Base-by-base conservation (phyloP, 2,113 vertebrate genomes). In the Polypterus senegalus region DNA sequence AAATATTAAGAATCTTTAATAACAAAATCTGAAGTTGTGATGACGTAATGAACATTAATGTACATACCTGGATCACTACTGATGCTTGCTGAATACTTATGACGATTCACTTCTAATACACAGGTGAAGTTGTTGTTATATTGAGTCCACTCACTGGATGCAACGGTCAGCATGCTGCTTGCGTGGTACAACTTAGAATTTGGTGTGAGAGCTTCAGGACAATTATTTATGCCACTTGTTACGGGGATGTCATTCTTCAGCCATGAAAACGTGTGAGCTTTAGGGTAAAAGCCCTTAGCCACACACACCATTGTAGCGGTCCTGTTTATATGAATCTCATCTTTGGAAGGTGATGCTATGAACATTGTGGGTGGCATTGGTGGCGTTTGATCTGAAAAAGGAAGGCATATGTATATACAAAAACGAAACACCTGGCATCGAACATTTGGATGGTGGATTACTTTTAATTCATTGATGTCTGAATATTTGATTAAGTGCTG, bases 271-370 rank as follows among this genome's bases (percentile, higher is more conserved):
- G 61, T 6, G 55, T 64, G 48, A 0, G 0, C 0, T 3, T 67
- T 63, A 48, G 84, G 84, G 5, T 70, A 53, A 76, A 85, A 86
- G 9, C 71, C 65, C 63, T 57, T 67, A 66, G 81, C 83, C 67
- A 76, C 58, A 69, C 85, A 87, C 70, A 70, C 56, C 47, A 75
- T 69, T 44, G 66, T 65, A 61, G 52, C 65, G 1, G 66, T 63
- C 3, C 0, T 4, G 1, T 46, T 63, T 0, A 57, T 4, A 0
- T 46, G 27, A 6, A 72, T 9, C 2, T 71, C 76, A 10, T 45
- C 63, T 4, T 52, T 6, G 48, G 61, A 6, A 45, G 64, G 69
- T 49, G 46, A 44, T 10, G 61, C 65, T 63, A 73, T 49, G 57
- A 46, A 70, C 58, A 85, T 0, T 67, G 57, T 53, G 60, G 81